A percentile compares a stretch with the other conserved stretches of the same genome.
phyloP scores from a whole-genome alignment of 2,113 vertebrate species.

The Actinemys pallida region DNA sequence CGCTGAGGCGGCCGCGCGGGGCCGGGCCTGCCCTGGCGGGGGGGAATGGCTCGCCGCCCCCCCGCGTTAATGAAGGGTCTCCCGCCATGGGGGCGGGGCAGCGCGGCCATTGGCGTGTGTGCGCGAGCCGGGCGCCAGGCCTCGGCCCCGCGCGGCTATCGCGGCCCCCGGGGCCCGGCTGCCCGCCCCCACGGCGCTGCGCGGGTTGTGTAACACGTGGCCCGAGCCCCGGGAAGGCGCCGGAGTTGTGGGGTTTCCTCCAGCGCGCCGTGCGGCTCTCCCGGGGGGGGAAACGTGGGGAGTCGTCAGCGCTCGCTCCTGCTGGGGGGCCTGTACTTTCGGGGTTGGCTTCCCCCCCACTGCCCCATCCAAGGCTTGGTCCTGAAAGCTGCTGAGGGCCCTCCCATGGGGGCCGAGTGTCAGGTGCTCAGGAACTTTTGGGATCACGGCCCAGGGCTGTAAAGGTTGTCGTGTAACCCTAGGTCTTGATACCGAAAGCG shows the following conservation, averaged over 20 bases:
- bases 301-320: background rate
- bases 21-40: constrained; percentile 3
- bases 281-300: background rate
- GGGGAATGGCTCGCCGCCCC: background rate
- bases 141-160: background rate
- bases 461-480: too few species aligned
- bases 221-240: background rate
- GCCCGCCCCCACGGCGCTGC: background rate
- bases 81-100: background rate
- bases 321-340: too few species aligned
- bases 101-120: background rate
- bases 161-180: background rate
- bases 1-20: background rate
- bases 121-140: background rate
- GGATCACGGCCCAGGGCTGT: too few species aligned
- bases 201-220: background rate
- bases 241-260: background rate
- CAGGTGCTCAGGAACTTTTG: too few species aligned
- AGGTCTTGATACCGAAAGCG: too few species aligned
- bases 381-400: too few species aligned
- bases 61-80: constrained; percentile 39
- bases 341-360: too few species aligned
- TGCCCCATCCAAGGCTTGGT: too few species aligned
- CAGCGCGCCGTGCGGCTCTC: background rate
- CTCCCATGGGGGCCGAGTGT: too few species aligned